These are phyloP conservation scores for Petaurus breviceps DNA, from an alignment of 2,113 vertebrate genomes.

Conservation along the genomic window DNA sequence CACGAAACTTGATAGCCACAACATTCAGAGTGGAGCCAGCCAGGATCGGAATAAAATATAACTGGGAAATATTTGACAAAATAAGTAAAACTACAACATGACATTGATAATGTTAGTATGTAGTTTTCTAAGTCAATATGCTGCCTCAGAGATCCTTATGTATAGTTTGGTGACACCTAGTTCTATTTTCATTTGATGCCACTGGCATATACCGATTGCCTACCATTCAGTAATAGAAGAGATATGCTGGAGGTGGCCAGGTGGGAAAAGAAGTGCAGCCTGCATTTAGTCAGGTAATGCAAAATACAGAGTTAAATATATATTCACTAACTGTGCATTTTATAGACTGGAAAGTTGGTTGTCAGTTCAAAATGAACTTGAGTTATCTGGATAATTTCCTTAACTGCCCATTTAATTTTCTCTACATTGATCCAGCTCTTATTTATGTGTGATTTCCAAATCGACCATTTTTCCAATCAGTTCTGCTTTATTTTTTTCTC, in stretches of 20 bases:
- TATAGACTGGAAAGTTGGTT: background rate
- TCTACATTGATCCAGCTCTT: background rate
- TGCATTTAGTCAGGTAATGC: background rate
- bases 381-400: background rate
- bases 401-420: background rate
- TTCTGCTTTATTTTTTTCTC: background rate
- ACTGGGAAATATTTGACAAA: background rate
- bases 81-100: background rate
- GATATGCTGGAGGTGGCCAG: background rate
- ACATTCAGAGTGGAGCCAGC: background rate
- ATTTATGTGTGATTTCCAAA: background rate
- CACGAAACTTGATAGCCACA: background rate
- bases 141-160: background rate
- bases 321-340: constrained; percentile 3
- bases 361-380: constrained; percentile 1
- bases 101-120: background rate
- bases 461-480: constrained; percentile 2
- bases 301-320: background rate
- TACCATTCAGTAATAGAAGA: background rate
- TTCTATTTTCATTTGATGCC: background rate
- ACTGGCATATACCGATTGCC: background rate
- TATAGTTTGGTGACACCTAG: background rate
- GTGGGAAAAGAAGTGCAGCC: background rate
- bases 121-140: background rate
- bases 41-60: background rate